Evolutionary conservation across 2,797 vertebrate genomes (phyloP).

Genomic region (Sebastes miniatus): DNA sequence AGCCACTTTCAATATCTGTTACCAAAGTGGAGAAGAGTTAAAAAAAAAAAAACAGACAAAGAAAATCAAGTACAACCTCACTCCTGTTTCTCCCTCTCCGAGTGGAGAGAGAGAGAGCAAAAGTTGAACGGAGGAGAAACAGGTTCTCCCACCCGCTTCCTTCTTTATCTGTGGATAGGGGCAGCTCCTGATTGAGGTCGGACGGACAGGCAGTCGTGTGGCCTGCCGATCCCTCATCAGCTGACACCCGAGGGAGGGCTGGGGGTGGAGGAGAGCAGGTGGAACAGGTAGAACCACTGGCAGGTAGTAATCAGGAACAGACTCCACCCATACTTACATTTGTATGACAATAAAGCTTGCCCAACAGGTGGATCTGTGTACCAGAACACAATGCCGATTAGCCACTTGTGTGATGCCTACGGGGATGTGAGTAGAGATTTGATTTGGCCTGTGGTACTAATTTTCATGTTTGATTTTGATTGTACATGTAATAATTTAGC

Average conservation of each 20-base stretch:
- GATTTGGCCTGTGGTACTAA: neutral
- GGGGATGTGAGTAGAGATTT: neutral
- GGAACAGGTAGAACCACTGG: conserved; percentile 81
- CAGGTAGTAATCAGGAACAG: conserved; percentile 22
- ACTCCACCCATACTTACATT: conserved; percentile 58
- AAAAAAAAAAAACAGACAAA: neutral
- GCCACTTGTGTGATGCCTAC: neutral
- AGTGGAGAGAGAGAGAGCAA: conserved; percentile 30
- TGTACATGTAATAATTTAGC: neutral
- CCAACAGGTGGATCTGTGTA: conserved; percentile 34
- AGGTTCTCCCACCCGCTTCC: conserved; percentile 42
- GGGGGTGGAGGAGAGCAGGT: conserved; percentile 69
- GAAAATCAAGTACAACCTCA: conserved; percentile 7
- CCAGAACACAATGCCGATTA: neutral
- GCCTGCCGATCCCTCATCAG: conserved; percentile 60
- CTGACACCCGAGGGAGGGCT: conserved; percentile 63
- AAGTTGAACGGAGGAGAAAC: conserved; percentile 37
- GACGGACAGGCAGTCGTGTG: conserved; percentile 16
- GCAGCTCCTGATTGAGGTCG: conserved; percentile 28
- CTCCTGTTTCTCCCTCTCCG: conserved; percentile 18
- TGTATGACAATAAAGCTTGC: conserved; percentile 41
- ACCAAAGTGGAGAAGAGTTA: neutral
- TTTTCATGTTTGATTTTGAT: neutral
- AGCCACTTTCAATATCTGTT: conserved; percentile 41
- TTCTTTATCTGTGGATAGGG: conserved; percentile 31